These are phyloP conservation scores for Megastigmus dorsalis DNA, from an alignment of 2,888 invertebrate species.

Conservation along the genomic window DNA sequence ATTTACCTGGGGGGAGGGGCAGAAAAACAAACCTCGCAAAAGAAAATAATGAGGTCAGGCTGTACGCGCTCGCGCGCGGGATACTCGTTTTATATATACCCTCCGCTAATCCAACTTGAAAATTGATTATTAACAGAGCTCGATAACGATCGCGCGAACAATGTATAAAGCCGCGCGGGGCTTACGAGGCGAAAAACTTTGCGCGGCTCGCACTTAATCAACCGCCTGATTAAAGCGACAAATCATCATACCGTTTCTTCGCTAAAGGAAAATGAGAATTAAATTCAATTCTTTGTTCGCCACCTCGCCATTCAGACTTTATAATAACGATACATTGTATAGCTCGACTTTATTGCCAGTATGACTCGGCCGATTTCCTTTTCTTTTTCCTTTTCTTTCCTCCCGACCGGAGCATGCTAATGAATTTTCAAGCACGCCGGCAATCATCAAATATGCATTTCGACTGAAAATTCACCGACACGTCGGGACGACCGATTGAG, in stretches of 20 bases:
- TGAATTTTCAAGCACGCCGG: conserved; percentile 25
- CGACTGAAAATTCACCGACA: conserved; percentile 4
- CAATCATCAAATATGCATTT: conserved; percentile 14
- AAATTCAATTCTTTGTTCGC: conserved; percentile 29
- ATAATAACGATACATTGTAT: conserved; percentile 6
- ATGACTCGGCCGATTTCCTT: conserved; percentile 37
- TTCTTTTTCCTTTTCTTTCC: no score
- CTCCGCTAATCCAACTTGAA: not conserved
- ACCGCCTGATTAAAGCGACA: conserved; percentile 4
- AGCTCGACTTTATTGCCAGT: conserved; percentile 44
- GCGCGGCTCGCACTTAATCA: conserved; percentile 21
- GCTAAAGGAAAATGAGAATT: conserved; percentile 36
- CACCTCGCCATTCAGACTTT: conserved; percentile 5
- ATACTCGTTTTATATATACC: conserved; percentile 18
- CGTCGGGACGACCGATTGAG: conserved; percentile 7
- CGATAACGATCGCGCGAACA: conserved; percentile 9
- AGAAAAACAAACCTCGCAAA: not conserved
- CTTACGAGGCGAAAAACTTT: conserved; percentile 23
- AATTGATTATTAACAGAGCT: not conserved
- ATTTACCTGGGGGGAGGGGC: not conserved
- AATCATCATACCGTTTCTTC: conserved; percentile 24
- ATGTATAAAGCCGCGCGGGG: conserved; percentile 5
- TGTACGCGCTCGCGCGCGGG: no score
- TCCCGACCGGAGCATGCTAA: not conserved
- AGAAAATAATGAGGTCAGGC: not conserved